These are phyloP conservation scores for Nephila pilipes DNA, from an alignment of 1,140 invertebrate species.

Conservation along the genomic window DNA sequence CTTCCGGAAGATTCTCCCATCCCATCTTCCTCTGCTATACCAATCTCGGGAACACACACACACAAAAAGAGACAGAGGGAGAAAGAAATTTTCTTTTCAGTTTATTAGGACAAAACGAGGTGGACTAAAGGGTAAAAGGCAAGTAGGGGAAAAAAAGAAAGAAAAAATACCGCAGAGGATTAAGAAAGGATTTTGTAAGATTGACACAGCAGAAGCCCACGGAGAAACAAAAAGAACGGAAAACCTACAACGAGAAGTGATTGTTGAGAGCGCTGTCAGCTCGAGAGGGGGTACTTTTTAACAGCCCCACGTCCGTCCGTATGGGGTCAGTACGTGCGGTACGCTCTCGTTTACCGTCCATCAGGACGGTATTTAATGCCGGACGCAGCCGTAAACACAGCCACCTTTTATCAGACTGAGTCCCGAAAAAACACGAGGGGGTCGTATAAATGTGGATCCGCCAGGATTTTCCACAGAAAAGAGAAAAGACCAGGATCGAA, in stretches of 20 bases:
- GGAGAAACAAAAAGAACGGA: conserved; percentile 23
- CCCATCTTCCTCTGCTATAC: background rate
- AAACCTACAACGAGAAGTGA: conserved; percentile 30
- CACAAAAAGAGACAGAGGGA: background rate
- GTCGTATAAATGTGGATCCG: conserved; percentile 63
- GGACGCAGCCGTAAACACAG: conserved; percentile 61
- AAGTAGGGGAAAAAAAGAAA: background rate
- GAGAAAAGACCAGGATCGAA: conserved; percentile 71
- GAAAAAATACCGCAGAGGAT: conserved; percentile 46
- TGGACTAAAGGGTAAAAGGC: conserved; percentile 37
- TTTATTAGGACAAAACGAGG: conserved; percentile 57
- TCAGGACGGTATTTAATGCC: conserved; percentile 71
- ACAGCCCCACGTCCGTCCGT: conserved; percentile 40
- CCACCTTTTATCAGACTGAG: conserved; percentile 60
- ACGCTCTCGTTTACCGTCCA: conserved; percentile 63
- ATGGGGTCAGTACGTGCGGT: conserved; percentile 38
- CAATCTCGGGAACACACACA: background rate
- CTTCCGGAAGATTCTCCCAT: conserved; percentile 23
- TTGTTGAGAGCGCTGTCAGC: conserved; percentile 23
- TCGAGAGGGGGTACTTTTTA: conserved; percentile 20
- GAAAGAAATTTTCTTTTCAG: conserved; percentile 30
- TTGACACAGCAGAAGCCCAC: conserved; percentile 24
- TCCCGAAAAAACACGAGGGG: conserved; percentile 72
- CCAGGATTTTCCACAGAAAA: conserved; percentile 47
- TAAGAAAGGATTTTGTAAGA: conserved; percentile 62